A percentile compares a stretch with the other conserved stretches of the same genome.
These are phyloP conservation scores for Rynchops niger DNA, from an alignment of 2,113 vertebrate species.

Conservation along the genomic window DNA sequence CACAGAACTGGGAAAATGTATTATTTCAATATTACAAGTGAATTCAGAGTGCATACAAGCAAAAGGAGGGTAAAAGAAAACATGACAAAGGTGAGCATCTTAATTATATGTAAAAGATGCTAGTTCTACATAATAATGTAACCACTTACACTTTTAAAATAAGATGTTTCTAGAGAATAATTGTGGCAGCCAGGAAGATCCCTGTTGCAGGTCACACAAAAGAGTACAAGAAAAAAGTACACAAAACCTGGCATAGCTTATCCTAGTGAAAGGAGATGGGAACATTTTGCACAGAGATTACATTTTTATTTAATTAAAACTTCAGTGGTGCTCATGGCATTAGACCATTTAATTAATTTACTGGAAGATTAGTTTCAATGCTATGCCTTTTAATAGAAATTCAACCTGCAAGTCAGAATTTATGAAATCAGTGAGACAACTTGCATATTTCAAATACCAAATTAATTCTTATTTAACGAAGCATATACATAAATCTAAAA, in stretches of 20 bases:
- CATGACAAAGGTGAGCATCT: neutral
- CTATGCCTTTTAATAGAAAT: neutral
- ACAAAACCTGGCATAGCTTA: neutral
- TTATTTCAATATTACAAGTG: neutral
- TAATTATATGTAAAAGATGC: neutral
- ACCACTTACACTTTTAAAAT: neutral
- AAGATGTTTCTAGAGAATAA: neutral
- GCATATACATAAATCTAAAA: neutral
- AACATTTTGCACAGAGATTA: constrained; percentile 26
- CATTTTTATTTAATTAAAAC: constrained; percentile 48
- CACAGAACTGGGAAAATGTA: neutral
- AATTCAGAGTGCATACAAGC: neutral
- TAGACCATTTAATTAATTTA: constrained; percentile 38
- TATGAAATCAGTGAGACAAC: neutral
- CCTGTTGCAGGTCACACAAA: neutral
- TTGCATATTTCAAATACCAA: neutral
- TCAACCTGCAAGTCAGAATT: constrained; percentile 14
- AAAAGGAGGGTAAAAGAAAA: neutral
- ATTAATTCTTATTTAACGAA: neutral
- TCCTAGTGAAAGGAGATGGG: neutral
- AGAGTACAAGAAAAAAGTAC: neutral
- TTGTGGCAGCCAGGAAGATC: neutral
- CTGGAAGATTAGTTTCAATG: constrained; percentile 31
- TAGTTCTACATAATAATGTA: neutral
- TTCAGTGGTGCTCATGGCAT: neutral